phyloP scores from a whole-genome alignment of 2,113 vertebrate species.

The Thinocorus orbignyianus region DNA sequence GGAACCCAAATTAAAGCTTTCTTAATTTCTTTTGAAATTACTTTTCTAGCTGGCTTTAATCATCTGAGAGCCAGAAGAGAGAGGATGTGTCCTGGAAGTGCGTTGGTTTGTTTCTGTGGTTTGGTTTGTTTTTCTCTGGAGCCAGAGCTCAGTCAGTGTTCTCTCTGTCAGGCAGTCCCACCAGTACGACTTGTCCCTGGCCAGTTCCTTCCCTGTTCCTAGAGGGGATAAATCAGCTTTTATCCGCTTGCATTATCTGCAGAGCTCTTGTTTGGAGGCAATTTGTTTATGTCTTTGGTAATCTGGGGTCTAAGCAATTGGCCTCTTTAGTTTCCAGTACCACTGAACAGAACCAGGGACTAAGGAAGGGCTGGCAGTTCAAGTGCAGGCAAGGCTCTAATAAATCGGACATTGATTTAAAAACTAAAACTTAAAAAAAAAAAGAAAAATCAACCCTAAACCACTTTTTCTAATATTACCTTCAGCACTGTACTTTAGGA shows the following conservation, averaged over 20 bases:
- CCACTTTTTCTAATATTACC: not conserved
- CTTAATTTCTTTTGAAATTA: not conserved
- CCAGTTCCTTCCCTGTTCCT: not conserved
- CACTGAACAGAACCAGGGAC: not conserved
- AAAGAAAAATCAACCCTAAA: too few species aligned
- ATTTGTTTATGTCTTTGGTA: not conserved
- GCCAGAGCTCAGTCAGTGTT: not conserved
- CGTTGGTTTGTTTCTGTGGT: not conserved
- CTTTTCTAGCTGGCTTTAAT: not conserved
- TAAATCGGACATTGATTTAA: not conserved
- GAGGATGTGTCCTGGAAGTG: not conserved
- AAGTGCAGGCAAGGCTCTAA: not conserved
- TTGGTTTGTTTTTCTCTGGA: not conserved
- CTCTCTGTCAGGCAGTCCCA: not conserved
- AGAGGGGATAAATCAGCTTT: conserved; percentile 12
- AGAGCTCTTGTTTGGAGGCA: not conserved
- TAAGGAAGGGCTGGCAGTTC: not conserved
- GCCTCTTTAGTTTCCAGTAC: not conserved
- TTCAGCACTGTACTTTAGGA: not conserved
- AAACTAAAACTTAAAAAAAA: too few species aligned
- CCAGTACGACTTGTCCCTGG: not conserved
- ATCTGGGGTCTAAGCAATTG: not conserved
- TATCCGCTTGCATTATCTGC: not conserved
- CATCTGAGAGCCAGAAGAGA: not conserved
- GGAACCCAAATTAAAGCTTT: not conserved